Base-by-base conservation (phyloP, 2,113 vertebrate genomes). In the Callospermophilus lateralis region DNA sequence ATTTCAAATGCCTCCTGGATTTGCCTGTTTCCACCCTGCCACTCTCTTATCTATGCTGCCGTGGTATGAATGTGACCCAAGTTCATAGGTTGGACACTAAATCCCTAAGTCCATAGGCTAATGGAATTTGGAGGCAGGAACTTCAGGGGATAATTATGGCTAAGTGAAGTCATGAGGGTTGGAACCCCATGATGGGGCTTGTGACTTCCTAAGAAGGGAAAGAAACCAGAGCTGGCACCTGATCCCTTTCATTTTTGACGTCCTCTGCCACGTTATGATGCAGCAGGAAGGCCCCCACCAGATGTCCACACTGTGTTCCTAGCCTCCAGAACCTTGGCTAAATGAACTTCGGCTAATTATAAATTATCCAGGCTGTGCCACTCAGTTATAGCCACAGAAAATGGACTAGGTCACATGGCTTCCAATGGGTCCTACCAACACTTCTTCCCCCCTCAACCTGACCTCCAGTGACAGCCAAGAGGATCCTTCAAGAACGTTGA, bases 221-320 rank as follows among this genome's bases (percentile, higher is more conserved):
- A 45, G 28, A 30, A 17, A 48, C 39, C 2, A 3, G 37, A 65
- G 28, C 63, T 34, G 7, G 37, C 42, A 68, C 84, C 6, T 9
- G 32, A 5, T 53, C 39, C 0, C 5, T 13, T 22, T 45, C 70
- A 42, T 9, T 11, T 1, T 1, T 39, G 24, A 74, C 6, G 24
- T 12, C 24, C 24, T 76, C 73, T 76, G 72, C 73, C 39, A 42
- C 12, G 72, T 42, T 45, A 6, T 76, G 73, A 45, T 28, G 73
- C 24, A 15, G 58, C 20, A 61, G 24, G 42, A 68, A 30, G 10
- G 42, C 30, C 32, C 42, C 70, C 32, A 8, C 42, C 12, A 16
- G 45, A 68, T 9, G 30, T 34, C 11, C 32, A 8, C 30, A 1
- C 6, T 42, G 51, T 9, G 19, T 19, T 51, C n/a, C 70, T 26